These are phyloP conservation scores for Siniperca undulata DNA, from an alignment of 2,797 vertebrate genomes.

Conservation along the genomic window DNA sequence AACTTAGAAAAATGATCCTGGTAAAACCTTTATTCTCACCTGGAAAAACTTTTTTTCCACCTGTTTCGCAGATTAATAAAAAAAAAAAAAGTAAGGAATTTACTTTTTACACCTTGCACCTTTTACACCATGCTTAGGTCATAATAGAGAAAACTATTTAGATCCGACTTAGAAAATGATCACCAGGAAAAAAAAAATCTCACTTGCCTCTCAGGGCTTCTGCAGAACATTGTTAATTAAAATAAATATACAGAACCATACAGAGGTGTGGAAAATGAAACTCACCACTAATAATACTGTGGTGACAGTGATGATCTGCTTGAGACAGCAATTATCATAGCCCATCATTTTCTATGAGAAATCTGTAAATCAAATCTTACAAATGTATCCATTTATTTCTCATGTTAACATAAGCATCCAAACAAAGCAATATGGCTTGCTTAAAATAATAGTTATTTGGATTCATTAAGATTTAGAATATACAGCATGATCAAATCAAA, in stretches of 20 bases:
- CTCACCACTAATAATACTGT: neutral
- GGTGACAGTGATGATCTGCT: neutral
- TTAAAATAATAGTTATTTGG: neutral
- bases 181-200: no score
- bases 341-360: neutral
- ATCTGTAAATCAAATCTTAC: neutral
- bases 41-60: no score
- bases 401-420: neutral
- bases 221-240: neutral
- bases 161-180: no score
- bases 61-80: no score
- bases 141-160: no score
- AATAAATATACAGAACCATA: neutral
- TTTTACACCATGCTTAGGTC: no score
- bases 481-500: neutral
- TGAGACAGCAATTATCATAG: neutral
- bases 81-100: no score
- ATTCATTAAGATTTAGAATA: neutral
- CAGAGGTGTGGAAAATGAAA: neutral
- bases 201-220: no score
- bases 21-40: no score
- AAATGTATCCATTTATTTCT: neutral
- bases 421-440: neutral
- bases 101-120: no score
- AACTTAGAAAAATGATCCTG: no score